Base-by-base conservation (phyloP, 2,888 invertebrate species). In the Diarsia brunnea region DNA sequence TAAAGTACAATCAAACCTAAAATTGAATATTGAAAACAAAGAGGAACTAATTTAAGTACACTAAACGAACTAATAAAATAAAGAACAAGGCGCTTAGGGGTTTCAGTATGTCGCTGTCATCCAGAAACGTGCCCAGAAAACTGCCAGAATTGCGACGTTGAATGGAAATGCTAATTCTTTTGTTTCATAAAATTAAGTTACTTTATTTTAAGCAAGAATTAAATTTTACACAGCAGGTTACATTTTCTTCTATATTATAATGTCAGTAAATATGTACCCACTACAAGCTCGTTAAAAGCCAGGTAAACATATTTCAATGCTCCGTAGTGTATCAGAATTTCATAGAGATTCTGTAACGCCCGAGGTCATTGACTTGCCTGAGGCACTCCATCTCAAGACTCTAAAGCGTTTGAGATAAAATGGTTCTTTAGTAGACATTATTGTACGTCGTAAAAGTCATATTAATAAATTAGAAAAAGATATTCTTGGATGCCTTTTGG, bases 351-450 rank as follows among this genome's bases (percentile, higher is more conserved):
- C 51, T 51, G 53, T 27, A 24, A 19, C 47, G 55, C 66, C n/a
- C 4, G 49, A 66, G 55, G 72, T 31, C 72, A 66, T 49, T 65
- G 60, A 65, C 47, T 72, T 27, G 72, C 78, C 69, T 51, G 47
- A 43, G 73, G 69, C 66, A 24, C 27, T 72, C 45, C 21, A 45
- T 66, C 60, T 69, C 5, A 24, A 63, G 61, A 66, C 51, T 78
- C 65, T 72, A 58, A 69, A 83, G 81, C 55, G 72, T 81, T 82
- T 82, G 72, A 78, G 31, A 45, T 49, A 24, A 49, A 51, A 7
- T 24, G n/a, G 49, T n/a, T 53, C 60, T 83, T 72, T 66, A 12
- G 12, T 31, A 12, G 21, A 68, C 45, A 55, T 38, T 60, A 61
- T 45, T 64, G 14, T 24, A 12, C 16, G 12, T 49, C 24, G 11